Evolutionary conservation across 2,113 vertebrate species (phyloP).

Genomic region (Campylorhamphus procurvoides): DNA sequence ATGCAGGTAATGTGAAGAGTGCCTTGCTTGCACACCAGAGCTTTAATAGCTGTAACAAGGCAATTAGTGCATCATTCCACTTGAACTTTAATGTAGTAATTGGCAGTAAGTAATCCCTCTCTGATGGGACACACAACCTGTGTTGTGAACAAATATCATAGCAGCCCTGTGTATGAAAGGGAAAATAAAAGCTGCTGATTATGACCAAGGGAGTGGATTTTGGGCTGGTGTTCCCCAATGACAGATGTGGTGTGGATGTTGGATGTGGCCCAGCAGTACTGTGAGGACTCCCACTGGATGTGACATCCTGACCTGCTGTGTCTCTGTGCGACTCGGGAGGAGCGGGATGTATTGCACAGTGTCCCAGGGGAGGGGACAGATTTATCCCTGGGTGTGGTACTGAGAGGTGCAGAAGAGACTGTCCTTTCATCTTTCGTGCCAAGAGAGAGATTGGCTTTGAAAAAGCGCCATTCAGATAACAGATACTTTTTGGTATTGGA

Average conservation of each 20-base stretch:
- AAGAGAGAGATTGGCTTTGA: background rate
- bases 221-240: background rate
- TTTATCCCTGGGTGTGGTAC: background rate
- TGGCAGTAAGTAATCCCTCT: constrained; percentile 27
- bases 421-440: background rate
- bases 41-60: constrained; percentile 63
- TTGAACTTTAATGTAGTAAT: constrained; percentile 56
- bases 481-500: background rate
- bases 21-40: constrained; percentile 42
- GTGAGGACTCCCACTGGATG: background rate
- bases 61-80: constrained; percentile 58
- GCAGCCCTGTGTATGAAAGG: background rate
- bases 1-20: constrained; percentile 10
- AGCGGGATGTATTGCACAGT: background rate
- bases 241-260: background rate
- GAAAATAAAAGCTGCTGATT: background rate
- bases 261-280: background rate
- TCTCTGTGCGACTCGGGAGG: background rate
- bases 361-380: background rate
- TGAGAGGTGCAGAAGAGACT: background rate
- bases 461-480: background rate
- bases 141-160: background rate
- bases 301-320: background rate
- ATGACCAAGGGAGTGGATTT: background rate
- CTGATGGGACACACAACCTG: background rate